Evolutionary conservation across 1,140 invertebrate genomes (phyloP).

Genomic region (Drosophila watanabei): DNA sequence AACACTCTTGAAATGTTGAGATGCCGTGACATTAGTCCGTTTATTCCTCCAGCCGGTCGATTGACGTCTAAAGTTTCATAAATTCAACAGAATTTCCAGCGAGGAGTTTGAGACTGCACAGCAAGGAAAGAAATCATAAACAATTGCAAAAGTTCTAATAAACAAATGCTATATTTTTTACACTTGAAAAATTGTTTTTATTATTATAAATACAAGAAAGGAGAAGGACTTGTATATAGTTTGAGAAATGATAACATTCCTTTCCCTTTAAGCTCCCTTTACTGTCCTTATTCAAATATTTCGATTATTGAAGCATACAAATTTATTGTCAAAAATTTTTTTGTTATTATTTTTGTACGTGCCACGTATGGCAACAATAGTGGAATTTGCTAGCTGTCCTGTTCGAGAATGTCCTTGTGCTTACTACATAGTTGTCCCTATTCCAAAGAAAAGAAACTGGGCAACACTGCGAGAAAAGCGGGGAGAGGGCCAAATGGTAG

Average conservation of each 20-base stretch:
- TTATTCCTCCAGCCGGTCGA: slow-evolving; percentile 50
- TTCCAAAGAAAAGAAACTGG: background rate
- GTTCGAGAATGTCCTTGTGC: slow-evolving; percentile 35
- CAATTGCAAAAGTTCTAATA: slow-evolving; percentile 33
- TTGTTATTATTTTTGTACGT: slow-evolving; percentile 14
- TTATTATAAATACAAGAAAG: background rate
- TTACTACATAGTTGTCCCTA: slow-evolving; percentile 16
- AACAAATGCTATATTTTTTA: background rate
- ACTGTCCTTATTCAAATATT: background rate
- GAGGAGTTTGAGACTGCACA: slow-evolving; percentile 22
- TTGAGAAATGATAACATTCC: background rate
- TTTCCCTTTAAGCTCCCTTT: background rate
- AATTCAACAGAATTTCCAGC: slow-evolving; percentile 71
- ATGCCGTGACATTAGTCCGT: slow-evolving; percentile 61
- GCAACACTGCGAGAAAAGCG: slow-evolving; percentile 6
- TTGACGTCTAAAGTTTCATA: slow-evolving; percentile 75
- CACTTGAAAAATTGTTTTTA: background rate
- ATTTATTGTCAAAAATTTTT: slow-evolving; percentile 63
- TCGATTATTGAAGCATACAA: slow-evolving; percentile 59
- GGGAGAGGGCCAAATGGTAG: slow-evolving; percentile 7
- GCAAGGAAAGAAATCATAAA: slow-evolving; percentile 6
- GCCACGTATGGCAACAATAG: slow-evolving; percentile 65
- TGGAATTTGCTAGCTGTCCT: slow-evolving; percentile 22
- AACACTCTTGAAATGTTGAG: slow-evolving; percentile 41
- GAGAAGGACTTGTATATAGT: too few species aligned